These are phyloP conservation scores for Melanotaenia maccullochi DNA, from an alignment of 2,797 vertebrate species.

Conservation along the genomic window DNA sequence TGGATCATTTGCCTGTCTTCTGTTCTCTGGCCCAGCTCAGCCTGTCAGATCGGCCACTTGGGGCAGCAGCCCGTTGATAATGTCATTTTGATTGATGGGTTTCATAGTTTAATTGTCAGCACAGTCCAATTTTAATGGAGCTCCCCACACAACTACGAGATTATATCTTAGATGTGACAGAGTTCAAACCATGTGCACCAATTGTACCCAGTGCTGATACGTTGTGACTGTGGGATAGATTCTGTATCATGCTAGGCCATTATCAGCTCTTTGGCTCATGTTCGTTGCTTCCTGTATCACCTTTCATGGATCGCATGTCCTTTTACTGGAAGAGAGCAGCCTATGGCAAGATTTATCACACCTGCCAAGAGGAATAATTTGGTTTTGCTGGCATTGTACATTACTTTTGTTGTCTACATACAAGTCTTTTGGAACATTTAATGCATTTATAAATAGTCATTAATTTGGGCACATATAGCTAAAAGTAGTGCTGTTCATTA, in stretches of 20 bases:
- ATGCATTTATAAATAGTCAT: conserved; percentile 14
- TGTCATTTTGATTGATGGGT: conserved; percentile 74
- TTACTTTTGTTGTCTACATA: conserved; percentile 17
- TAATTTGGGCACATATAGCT: conserved; percentile 1
- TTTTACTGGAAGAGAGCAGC: conserved; percentile 70
- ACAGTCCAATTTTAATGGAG: conserved; percentile 62
- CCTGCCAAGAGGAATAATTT: conserved; percentile 56
- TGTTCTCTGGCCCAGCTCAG: conserved; percentile 61
- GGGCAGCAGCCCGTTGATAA: conserved; percentile 67
- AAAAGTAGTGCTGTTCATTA: conserved; percentile 11
- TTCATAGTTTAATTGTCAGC: conserved; percentile 76
- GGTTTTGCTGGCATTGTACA: conserved; percentile 37
- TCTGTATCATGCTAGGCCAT: conserved; percentile 66
- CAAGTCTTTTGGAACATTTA: conserved; percentile 1
- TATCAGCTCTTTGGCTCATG: conserved; percentile 65
- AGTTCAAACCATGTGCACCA: conserved; percentile 39
- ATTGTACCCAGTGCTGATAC: conserved; percentile 41
- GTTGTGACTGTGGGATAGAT: conserved; percentile 47
- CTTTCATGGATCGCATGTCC: conserved; percentile 71
- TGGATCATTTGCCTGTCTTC: conserved; percentile 73
- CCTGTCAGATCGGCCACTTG: conserved; percentile 66
- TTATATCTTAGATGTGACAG: conserved; percentile 48
- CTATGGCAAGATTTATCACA: conserved; percentile 60
- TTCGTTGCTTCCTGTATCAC: conserved; percentile 76
- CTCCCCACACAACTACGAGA: conserved; percentile 45